Evolutionary conservation across 1,140 invertebrate genomes (phyloP), one percentile per base, ranked within the genome.

Genomic region (Caerostris darwini): DNA sequence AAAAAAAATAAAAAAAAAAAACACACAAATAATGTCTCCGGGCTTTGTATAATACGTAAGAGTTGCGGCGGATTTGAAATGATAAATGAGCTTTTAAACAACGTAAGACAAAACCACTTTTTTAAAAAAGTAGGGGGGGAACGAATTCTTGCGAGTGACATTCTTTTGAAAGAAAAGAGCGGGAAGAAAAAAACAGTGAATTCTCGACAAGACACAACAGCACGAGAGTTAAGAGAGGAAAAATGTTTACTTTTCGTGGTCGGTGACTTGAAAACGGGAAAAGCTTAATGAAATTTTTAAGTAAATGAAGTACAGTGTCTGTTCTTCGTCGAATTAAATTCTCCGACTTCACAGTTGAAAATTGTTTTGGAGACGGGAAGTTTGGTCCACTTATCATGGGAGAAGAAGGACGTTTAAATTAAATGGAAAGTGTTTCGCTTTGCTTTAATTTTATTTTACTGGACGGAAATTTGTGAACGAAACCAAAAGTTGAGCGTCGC

Each of bases 21-120:
- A 92, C 85, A 92, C 12, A 67, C 53, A 85, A 77, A 92, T 64
- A 19, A 81, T 85, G 90, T 92, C 82, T 85, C 17, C 53, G 54
- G 77, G 57, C 77, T 81, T 81, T 91, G 57, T 71, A n/a, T 91
- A 59, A 81, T 90, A 71, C 71, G 58, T 91, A 54, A 71, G 58
- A 54, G 19, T 7, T n/a, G 50, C 3, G 53, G 77, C n/a, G 59
- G 59, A 19, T 67, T 12, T 19, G 34, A 59, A 91, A 92, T 92
- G 90, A 92, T 92, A 69, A 92, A 92, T 85, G 90, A 85, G 90
- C 50, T 92, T 92, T 92, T 92, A 92, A 92, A 92, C 90, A 92
- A 92, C 90, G 90, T 67, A 92, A 85, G 90, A 92, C 90, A 85
- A 92, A 85, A 92, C 90, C 90, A 56, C 61, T 67, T 85, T 92